Evolutionary conservation across 1,140 invertebrate species (phyloP), one percentile per base, ranked within the genome.

Genomic region (Drosophila seguyi): DNA sequence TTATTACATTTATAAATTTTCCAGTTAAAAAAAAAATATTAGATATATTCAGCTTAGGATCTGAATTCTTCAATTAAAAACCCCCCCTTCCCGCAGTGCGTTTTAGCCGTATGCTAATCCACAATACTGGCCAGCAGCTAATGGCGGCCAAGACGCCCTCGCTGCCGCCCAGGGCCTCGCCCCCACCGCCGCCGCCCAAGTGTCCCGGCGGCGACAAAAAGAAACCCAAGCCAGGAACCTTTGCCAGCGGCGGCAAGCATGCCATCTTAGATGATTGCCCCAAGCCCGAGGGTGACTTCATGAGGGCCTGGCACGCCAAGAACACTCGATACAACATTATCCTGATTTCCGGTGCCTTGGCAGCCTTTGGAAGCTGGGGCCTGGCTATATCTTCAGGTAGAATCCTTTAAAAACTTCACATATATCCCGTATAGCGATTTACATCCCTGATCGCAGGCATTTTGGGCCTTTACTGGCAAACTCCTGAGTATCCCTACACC

Each of bases 401-500:
- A 47, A 31, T 66, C 22, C 18, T 16, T 25, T 25, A 16, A 2
- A 6, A 31, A 27, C 27, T 5, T n/a, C n/a, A 14, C 11, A 47
- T 25, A 22, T 1, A 13, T 56, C 27, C 4, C 10, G 13, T 20
- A n/a, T n/a, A 6, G 10, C 34, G n/a, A 16, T 31, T 4, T 11
- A 31, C 4, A 20, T 14, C 2, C 27, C 39, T 31, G 20, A 31
- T 13, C 61, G n/a, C 38, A 69, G 36, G 39, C 50, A 4, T 2
- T n/a, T 14, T 80, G 6, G 2, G 16, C 0, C 27, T 71, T 0
- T 65, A 72, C 48, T 36, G 44, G 31, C 27, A 2, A 16, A 22
- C 85, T n/a, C 85, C 85, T 7, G 67, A 79, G 0, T 90, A 90
- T 74, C 81, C 81, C 4, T 90, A 90, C 29, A 85, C 67, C 36